Conservation (phyloP, 2,797 vertebrate genomes). For the Strix occidentalis region DNA sequence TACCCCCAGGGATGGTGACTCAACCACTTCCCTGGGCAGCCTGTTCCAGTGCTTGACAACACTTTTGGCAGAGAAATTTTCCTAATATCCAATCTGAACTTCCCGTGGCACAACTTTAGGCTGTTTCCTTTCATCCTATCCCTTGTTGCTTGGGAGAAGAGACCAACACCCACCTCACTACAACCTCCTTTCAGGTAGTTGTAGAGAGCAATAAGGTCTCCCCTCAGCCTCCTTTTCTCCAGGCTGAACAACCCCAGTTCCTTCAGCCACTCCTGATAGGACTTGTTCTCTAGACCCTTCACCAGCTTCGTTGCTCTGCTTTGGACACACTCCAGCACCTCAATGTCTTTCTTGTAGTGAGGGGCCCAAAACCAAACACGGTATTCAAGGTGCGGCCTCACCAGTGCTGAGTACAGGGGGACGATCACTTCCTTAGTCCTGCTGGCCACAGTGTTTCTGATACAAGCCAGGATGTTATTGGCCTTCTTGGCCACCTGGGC, state of each 20-base stretch:
- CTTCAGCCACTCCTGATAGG: accelerated
- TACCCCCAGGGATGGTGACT: background rate
- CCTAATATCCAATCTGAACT: background rate
- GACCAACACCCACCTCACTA: no score
- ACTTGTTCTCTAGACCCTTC: background rate
- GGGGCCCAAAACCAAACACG: background rate
- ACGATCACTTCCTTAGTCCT: accelerated
- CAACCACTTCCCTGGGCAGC: background rate
- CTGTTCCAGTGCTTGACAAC: background rate
- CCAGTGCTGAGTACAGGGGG: accelerated
- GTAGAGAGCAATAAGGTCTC: no score
- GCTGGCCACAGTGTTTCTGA: background rate
- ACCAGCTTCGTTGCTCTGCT: background rate
- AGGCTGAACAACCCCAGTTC: background rate
- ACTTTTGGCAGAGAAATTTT: background rate
- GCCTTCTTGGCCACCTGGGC: background rate
- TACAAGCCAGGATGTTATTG: accelerated
- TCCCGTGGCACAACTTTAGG: background rate
- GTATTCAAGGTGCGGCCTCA: accelerated
- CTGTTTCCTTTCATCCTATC: background rate
- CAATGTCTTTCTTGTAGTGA: background rate
- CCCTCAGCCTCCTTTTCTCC: background rate
- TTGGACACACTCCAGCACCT: accelerated
- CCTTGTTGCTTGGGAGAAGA: background rate
- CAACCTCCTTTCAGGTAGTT: no score